Evolutionary conservation across 2,797 vertebrate species (phyloP), one percentile per base, ranked within the genome.

Genomic region (Sebastes oblongus): DNA sequence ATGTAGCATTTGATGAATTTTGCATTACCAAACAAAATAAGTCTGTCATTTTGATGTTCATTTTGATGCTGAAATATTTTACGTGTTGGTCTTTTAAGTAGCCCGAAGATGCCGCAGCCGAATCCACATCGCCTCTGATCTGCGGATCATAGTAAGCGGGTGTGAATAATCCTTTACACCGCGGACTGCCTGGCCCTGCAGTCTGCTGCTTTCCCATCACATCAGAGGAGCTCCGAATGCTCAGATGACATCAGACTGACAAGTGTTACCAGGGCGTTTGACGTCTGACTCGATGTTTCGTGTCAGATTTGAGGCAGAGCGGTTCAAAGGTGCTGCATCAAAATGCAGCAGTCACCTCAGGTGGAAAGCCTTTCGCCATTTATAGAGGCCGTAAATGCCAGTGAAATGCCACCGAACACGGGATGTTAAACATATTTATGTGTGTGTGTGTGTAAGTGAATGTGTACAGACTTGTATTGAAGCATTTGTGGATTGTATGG

Each of bases 201-300:
- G 78, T 58, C 56, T 32, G 46, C 56, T 32, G 46, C 80, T 65
- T 82, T 83, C 81, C 72, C 62, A 69, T 85, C 83, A 78, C 86
- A 80, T 84, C 81, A 74, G 66, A 81, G 77, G 78, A 52, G 68
- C 80, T 82, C 61, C 34, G 65, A 82, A 76, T n/a, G 84, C 77
- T 81, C 72, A 56, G 83, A 82, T 75, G 79, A 79, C 85, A 92
- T 85, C 83, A 34, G 84, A 90, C 84, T 89, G 92, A 90, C 91
- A 91, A 85, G 87, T 86, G 83, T 86, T 86, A 89, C 68, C 83
- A 30, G 62, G 74, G 72, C 62, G 42, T 83, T 80, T 88, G 90
- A 86, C 85, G 69, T 85, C 59, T 84, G 82, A 80, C 89, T 89
- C 55, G 3, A 87, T 83, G 87, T 88, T 77, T 90, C 75, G 39